Percentiles rank a stretch among this genome's conserved stretches.
Conservation (phyloP, 2,888 invertebrate genomes). For the Apotomis turbidana region DNA sequence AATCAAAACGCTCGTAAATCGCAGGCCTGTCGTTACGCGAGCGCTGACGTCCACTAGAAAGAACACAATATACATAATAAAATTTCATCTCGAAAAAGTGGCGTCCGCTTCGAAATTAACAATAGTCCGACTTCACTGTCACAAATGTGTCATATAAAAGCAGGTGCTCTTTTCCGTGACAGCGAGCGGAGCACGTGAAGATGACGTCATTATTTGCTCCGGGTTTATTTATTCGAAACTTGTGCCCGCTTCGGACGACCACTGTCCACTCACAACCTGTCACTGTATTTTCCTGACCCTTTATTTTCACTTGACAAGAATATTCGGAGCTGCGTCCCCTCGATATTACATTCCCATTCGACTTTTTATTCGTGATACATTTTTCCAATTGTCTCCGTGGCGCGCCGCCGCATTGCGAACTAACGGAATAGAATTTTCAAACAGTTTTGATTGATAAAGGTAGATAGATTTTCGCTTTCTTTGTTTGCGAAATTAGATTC, state of each 20-base stretch:
- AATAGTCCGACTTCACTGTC: constrained; percentile 65
- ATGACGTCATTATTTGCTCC: constrained; percentile 72
- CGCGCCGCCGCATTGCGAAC: constrained; percentile 72
- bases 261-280: constrained; percentile 80
- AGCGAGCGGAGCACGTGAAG: constrained; percentile 64
- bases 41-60: constrained; percentile 42
- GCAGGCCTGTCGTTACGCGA: constrained; percentile 40
- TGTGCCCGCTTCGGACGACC: constrained; percentile 74
- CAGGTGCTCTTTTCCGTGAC: constrained; percentile 67
- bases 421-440: constrained; percentile 82
- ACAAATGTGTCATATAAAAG: constrained; percentile 68
- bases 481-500: constrained; percentile 82
- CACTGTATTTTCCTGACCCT: constrained; percentile 79
- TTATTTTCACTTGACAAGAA: constrained; percentile 83
- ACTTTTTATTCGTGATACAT: constrained; percentile 83
- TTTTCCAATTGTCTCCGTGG: constrained; percentile 80
- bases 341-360: constrained; percentile 82
- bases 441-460: constrained; percentile 83
- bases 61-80: constrained; percentile 46
- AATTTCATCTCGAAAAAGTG: constrained; percentile 46
- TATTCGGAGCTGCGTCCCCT: constrained; percentile 74
- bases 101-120: constrained; percentile 56
- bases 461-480: constrained; percentile 82
- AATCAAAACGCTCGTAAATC: constrained; percentile 34
- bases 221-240: constrained; percentile 80